Percentiles rank a stretch among this genome's conserved stretches.
These are phyloP conservation scores for Torymus auratus DNA, from an alignment of 2,888 invertebrate species.

Conservation along the genomic window DNA sequence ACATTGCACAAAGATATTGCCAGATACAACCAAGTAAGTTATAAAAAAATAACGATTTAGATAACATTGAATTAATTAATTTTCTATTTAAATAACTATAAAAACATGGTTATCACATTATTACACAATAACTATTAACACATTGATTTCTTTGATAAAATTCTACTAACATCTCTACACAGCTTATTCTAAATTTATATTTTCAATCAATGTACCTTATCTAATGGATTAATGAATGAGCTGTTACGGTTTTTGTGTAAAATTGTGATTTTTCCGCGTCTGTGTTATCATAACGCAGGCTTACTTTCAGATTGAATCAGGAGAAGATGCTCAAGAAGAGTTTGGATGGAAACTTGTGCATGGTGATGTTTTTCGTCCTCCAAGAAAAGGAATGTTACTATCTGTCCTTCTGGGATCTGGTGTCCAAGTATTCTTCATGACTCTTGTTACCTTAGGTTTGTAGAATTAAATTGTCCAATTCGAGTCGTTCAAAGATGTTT, in stretches of 20 bases:
- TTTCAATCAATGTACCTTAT: neutral
- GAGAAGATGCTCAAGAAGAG: conserved; percentile 95
- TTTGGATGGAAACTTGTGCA: conserved; percentile 99
- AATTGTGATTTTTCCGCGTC: conserved; percentile 62
- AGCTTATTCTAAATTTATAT: conserved; percentile 36
- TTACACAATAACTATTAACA: conserved; percentile 70
- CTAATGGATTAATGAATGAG: conserved; percentile 59
- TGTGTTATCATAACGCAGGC: conserved; percentile 75
- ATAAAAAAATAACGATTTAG: neutral
- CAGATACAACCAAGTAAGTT: conserved; percentile 92
- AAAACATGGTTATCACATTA: conserved; percentile 35
- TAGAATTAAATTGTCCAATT: neutral
- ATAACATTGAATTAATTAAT: conserved; percentile 2
- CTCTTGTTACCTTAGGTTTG: conserved; percentile 90
- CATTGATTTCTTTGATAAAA: conserved; percentile 4
- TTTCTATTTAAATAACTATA: conserved; percentile 14
- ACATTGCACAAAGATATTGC: conserved; percentile 99
- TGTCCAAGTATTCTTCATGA: conserved; percentile 97
- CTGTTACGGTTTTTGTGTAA: conserved; percentile 57
- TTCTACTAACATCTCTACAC: conserved; percentile 11
- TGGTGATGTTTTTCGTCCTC: conserved; percentile 98
- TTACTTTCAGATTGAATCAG: conserved; percentile 83
- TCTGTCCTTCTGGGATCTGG: conserved; percentile 98
- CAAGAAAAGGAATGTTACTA: conserved; percentile 96
- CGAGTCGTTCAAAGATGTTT: too few species aligned